Evolutionary conservation across 2,113 vertebrate genomes (phyloP).

Genomic region (Panthera uncia): DNA sequence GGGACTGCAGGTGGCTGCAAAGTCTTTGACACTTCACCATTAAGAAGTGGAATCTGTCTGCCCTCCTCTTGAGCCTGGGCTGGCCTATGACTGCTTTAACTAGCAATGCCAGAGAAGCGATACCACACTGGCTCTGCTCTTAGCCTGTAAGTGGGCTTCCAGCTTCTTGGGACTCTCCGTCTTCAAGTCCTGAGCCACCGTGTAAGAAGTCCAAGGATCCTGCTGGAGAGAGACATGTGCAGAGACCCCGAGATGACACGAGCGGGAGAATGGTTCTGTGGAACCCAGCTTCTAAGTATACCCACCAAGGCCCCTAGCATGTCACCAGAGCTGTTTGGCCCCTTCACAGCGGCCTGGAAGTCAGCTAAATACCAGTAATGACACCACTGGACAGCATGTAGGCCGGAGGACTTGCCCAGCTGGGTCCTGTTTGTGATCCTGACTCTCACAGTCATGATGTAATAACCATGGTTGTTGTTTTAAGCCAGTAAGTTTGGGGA

Average conservation of each 20-base stretch:
- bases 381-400: neutral
- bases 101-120: neutral
- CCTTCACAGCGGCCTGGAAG: neutral
- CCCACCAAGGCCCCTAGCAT: neutral
- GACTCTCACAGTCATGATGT: neutral
- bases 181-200: neutral
- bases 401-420: neutral
- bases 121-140: neutral
- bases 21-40: fast-evolving
- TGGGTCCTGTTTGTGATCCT: neutral
- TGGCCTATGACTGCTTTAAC: neutral
- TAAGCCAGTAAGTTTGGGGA: neutral
- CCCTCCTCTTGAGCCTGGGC: neutral
- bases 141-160: neutral
- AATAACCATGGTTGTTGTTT: neutral
- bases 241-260: neutral
- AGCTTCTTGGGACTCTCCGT: neutral
- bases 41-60: neutral
- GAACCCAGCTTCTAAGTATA: neutral
- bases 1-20: neutral
- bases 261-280: neutral
- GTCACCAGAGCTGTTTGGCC: neutral
- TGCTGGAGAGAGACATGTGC: neutral
- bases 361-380: neutral
- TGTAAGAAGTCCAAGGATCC: neutral